These are phyloP conservation scores for Halcyon leucocephala DNA, from an alignment of 2,797 vertebrate species.

Conservation along the genomic window DNA sequence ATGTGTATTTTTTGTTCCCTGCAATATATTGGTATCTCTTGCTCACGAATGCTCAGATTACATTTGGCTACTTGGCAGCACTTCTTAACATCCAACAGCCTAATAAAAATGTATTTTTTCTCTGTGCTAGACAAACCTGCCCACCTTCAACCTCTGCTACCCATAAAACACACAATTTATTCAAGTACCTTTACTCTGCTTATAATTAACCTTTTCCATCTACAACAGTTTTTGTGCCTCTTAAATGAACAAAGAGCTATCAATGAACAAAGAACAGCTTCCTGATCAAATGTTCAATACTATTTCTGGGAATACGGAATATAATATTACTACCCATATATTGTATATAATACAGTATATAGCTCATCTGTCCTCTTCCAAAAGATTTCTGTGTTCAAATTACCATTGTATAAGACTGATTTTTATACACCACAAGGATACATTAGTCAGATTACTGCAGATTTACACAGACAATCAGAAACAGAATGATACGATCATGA, in stretches of 20 bases:
- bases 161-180: conserved; percentile 66
- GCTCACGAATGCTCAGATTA: conserved; percentile 14
- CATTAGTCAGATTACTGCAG: neutral
- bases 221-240: conserved; percentile 43
- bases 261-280: conserved; percentile 53
- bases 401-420: neutral
- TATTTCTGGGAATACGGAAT: conserved; percentile 58
- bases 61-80: conserved; percentile 41
- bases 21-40: neutral
- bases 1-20: neutral
- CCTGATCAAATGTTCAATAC: conserved; percentile 38
- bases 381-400: conserved; percentile 7
- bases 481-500: neutral
- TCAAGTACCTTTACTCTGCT: conserved; percentile 57
- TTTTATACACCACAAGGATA: neutral
- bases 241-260: conserved; percentile 51
- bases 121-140: conserved; percentile 50
- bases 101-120: conserved; percentile 38
- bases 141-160: conserved; percentile 61
- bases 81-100: conserved; percentile 35
- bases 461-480: neutral
- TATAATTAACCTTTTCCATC: conserved; percentile 68
- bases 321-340: neutral
- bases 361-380: neutral
- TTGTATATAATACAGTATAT: neutral